Evolutionary conservation across 53 echinoderm and acorn worm species (phyloP), one percentile per base, ranked within the genome.

Genomic region (Hippasteria phrygiana): DNA sequence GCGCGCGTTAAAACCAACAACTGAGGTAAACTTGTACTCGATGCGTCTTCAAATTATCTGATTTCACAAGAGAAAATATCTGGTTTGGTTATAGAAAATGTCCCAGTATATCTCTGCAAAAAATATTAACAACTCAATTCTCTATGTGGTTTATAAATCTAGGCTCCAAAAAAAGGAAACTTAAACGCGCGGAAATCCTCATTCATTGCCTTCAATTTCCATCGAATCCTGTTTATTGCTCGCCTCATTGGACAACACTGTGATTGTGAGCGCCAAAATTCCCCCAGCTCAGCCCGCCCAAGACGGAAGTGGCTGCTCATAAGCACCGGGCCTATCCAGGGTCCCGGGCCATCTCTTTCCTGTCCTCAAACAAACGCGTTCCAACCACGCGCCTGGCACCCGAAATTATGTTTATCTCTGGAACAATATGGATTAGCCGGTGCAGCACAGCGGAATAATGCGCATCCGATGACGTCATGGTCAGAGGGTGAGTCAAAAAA

Each of bases 381-480:
- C 64, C 71, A 26, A 62, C 29, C 65, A 43, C 13, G 85, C 71
- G 85, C 85, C 85, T 51, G 85, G 85, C 53, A 85, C 85, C 71
- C n/a, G 24, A 36, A 34, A 66, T 10, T 47, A 82, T 82, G 69
- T 85, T 85, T 85, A 85, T 85, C 85, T 85, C 85, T 34, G 36
- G 48, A 85, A 85, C 85, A 85, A 85, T 85, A 85, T 85, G 85
- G 85, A 85, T 85, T 85, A 71, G 67, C 34, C 65, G 13, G 47
- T 35, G 38, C 51, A 41, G 46, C 70, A 48, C n/a, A 71, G 43
- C 85, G 85, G 85, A 85, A 85, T 69, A 70, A 85, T 69, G 70
- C 47, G 53, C 85, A 85, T 85, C 85, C 85, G 85, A 69, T 85
- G 85, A 85, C 85, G 85, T 85, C 71, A 85, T 85, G 85, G 85